Percentiles rank a stretch among this genome's conserved stretches.
Conservation (phyloP, 2,888 invertebrate species). For the Epinotia ramella region DNA sequence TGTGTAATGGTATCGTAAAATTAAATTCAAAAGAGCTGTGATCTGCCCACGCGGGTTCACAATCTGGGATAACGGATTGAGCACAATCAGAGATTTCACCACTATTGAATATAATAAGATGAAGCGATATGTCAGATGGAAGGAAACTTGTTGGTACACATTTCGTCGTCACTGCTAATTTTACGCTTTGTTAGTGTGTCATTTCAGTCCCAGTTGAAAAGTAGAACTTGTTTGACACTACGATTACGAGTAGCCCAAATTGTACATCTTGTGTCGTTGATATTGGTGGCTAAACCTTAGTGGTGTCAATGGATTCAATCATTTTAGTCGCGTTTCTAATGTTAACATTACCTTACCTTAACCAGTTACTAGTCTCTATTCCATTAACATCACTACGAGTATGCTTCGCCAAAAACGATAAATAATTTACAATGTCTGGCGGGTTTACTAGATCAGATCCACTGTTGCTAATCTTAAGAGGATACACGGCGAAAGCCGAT, state of each 20-base stretch:
- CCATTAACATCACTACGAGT: no score
- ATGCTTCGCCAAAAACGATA: not conserved
- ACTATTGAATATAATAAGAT: slow-evolving; percentile 40
- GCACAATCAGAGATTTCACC: slow-evolving; percentile 35
- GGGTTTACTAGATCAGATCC: slow-evolving; percentile 6
- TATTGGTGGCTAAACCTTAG: not conserved
- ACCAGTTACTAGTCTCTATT: not conserved
- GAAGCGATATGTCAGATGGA: slow-evolving; percentile 23
- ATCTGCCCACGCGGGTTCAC: slow-evolving; percentile 39
- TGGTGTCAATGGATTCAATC: not conserved
- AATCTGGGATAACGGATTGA: slow-evolving; percentile 43
- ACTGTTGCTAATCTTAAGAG: slow-evolving; percentile 8
- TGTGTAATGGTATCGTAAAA: slow-evolving; percentile 39
- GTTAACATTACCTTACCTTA: not conserved
- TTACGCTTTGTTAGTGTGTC: not conserved
- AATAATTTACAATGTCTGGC: not conserved
- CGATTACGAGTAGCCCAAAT: not conserved
- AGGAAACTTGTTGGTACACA: slow-evolving; percentile 1
- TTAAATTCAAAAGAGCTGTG: slow-evolving; percentile 43
- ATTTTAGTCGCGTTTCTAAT: not conserved
- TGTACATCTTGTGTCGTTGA: no score
- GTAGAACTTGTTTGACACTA: not conserved
- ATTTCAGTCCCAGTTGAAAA: not conserved
- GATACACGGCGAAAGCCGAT: slow-evolving; percentile 26
- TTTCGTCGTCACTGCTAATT: not conserved